A percentile compares a stretch with the other conserved stretches of the same genome.
These are phyloP conservation scores for Eulemur coronatus DNA, from an alignment of 2,797 vertebrate genomes.

Conservation along the genomic window DNA sequence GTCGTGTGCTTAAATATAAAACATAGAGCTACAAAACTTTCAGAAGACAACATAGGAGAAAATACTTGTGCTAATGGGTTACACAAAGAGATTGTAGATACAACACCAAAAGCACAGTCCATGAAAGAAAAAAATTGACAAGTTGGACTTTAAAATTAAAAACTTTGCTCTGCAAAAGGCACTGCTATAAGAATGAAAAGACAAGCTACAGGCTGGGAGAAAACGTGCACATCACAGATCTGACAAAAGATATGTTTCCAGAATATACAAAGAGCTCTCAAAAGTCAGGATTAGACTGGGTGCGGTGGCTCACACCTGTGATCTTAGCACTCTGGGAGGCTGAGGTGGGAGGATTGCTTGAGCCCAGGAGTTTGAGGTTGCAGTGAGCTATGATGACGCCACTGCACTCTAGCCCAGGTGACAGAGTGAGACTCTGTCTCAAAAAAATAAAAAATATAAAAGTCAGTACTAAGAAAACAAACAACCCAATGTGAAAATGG, in stretches of 20 bases:
- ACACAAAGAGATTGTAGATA: background rate
- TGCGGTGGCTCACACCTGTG: background rate
- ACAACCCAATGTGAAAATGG: background rate
- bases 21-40: background rate
- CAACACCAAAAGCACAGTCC: background rate
- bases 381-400: background rate
- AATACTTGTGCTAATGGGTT: background rate
- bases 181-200: background rate
- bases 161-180: background rate
- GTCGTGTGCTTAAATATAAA: background rate
- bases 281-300: background rate
- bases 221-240: too few relatives aligned
- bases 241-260: background rate
- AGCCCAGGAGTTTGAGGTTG: background rate
- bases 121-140: background rate
- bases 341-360: background rate
- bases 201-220: background rate
- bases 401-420: background rate
- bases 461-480: background rate
- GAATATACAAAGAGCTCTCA: background rate
- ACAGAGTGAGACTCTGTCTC: background rate
- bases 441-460: background rate
- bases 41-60: background rate
- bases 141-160: background rate
- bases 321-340: background rate